phyloP scores from a whole-genome alignment of 1,140 invertebrate species.

The Dendroctonus ponderosae region DNA sequence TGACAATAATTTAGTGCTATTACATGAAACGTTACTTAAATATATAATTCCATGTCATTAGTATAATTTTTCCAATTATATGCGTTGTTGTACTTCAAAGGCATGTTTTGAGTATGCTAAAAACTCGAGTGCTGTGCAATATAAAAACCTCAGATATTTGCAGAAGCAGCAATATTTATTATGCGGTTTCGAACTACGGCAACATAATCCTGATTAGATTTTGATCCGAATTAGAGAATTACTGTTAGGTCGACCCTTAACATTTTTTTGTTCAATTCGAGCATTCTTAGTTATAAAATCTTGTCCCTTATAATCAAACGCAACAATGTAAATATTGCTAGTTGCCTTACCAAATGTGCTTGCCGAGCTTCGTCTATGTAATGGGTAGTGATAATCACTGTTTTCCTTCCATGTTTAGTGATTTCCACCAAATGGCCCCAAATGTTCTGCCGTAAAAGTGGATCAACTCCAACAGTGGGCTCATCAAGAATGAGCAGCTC shows the following conservation, averaged over 20 bases:
- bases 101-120: too few species aligned
- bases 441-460: slow-evolving; percentile 87
- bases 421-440: slow-evolving; percentile 93
- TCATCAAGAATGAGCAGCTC: slow-evolving; percentile 91
- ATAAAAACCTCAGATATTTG: not conserved
- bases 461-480: slow-evolving; percentile 94
- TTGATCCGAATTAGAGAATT: too few species aligned
- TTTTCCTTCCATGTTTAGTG: slow-evolving; percentile 80
- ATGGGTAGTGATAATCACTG: slow-evolving; percentile 96
- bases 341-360: slow-evolving; percentile 68
- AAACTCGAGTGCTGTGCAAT: not conserved
- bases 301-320: too few species aligned
- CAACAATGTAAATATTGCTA: too few species aligned
- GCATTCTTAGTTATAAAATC: too few species aligned
- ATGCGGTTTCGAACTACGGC: too few species aligned
- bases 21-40: slow-evolving; percentile 18
- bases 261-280: too few species aligned
- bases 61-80: slow-evolving; percentile 8
- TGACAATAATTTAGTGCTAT: not conserved
- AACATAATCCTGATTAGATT: too few species aligned
- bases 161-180: not conserved
- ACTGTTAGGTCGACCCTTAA: too few species aligned
- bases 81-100: slow-evolving; percentile 2
- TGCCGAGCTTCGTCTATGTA: slow-evolving; percentile 97
- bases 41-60: slow-evolving; percentile 6